phyloP scores from a whole-genome alignment of 2,113 vertebrate genomes.

The Ginglymostoma cirratum region DNA sequence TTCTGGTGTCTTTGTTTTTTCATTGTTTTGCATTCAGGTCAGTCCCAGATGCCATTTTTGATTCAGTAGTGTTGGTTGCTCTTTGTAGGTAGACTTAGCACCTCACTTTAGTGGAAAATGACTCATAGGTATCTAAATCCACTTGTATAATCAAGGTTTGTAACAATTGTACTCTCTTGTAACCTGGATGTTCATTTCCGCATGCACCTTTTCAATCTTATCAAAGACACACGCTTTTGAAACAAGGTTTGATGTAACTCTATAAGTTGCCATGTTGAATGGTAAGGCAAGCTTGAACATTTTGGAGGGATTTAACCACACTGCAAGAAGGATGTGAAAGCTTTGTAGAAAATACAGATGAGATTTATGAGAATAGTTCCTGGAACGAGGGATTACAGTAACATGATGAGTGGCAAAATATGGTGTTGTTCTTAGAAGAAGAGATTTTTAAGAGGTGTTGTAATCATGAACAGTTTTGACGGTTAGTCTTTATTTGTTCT shows the following conservation, averaged over 20 bases:
- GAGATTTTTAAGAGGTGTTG: background rate
- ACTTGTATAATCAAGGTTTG: background rate
- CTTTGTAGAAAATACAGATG: background rate
- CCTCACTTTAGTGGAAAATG: background rate
- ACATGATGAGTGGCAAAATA: background rate
- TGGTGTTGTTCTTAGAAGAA: background rate
- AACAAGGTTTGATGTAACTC: background rate
- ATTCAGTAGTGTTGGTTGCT: background rate
- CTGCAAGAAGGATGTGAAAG: background rate
- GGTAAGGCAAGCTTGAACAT: background rate
- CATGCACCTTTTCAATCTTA: background rate
- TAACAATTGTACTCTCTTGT: background rate
- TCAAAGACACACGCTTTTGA: background rate
- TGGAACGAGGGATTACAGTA: background rate
- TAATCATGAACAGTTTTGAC: background rate
- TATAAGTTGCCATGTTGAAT: background rate
- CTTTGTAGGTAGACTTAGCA: background rate
- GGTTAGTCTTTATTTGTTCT: too few species aligned
- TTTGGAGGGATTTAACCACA: background rate
- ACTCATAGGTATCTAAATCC: background rate
- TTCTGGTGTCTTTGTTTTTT: background rate
- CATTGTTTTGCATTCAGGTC: background rate
- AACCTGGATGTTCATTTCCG: background rate
- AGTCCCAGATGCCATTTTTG: background rate
- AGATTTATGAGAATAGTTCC: background rate